Percentiles rank a stretch among this genome's conserved stretches.
Evolutionary conservation across 2,797 vertebrate genomes (phyloP).

Genomic region (Chaenodraco wilsoni): DNA sequence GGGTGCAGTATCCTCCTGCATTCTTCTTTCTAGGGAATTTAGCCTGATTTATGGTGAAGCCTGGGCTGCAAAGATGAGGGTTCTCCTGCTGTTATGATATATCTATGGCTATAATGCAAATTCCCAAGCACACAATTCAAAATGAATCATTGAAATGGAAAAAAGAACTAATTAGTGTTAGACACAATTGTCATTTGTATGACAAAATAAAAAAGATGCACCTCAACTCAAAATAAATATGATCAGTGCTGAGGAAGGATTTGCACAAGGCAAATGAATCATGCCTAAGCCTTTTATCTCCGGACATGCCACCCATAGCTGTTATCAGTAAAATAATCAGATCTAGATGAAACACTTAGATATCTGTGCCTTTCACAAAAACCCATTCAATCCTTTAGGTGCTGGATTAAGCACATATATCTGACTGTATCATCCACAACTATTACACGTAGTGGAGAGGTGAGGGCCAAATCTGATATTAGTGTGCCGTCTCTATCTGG

Average conservation of each 20-base stretch:
- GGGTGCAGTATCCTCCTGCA: slow-evolving; percentile 71
- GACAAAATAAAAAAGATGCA: slow-evolving; percentile 36
- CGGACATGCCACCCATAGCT: slow-evolving; percentile 50
- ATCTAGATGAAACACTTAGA: slow-evolving; percentile 67
- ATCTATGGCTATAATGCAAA: slow-evolving; percentile 63
- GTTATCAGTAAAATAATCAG: slow-evolving; percentile 70
- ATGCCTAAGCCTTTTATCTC: slow-evolving; percentile 64
- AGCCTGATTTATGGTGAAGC: slow-evolving; percentile 78
- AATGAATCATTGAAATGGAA: slow-evolving; percentile 68
- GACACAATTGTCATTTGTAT: slow-evolving; percentile 62
- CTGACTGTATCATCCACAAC: slow-evolving; percentile 43
- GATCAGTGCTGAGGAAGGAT: slow-evolving; percentile 55
- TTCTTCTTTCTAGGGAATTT: slow-evolving; percentile 80
- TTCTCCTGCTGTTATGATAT: slow-evolving; percentile 66
- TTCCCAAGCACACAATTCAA: slow-evolving; percentile 52
- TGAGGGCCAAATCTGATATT: slow-evolving; percentile 58
- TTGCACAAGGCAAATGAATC: slow-evolving; percentile 68
- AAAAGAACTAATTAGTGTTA: slow-evolving; percentile 68
- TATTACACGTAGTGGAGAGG: slow-evolving; percentile 40
- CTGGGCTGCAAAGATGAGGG: slow-evolving; percentile 65
- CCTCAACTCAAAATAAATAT: slow-evolving; percentile 47
- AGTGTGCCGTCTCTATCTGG: slow-evolving; percentile 56
- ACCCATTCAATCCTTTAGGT: slow-evolving; percentile 53
- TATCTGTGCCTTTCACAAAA: slow-evolving; percentile 55
- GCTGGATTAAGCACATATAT: slow-evolving; percentile 54